Evolutionary conservation across 2,113 vertebrate genomes (phyloP).

Genomic region (Hypanus sabinus): DNA sequence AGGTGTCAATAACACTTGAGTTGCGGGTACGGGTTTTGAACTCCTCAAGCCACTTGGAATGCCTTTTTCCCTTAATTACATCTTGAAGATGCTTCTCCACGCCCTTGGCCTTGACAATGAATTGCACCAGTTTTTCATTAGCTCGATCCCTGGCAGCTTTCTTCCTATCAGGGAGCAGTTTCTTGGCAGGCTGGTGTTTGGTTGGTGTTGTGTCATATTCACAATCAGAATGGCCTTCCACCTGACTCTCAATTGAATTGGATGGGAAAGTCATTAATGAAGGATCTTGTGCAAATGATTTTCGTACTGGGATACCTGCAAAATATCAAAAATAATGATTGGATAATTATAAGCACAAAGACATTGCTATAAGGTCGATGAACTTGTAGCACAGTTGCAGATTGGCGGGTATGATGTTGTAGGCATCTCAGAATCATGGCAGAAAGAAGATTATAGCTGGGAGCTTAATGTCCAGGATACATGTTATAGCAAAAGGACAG

Average conservation of each 20-base stretch:
- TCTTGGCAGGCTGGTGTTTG: conserved; percentile 52
- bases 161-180: conserved; percentile 78
- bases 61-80: conserved; percentile 66
- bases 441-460: too few relatives aligned
- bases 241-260: conserved; percentile 40
- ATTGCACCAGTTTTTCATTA: conserved; percentile 78
- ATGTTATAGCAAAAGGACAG: too few relatives aligned
- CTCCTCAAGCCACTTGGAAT: conserved; percentile 72
- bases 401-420: too few relatives aligned
- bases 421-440: too few relatives aligned
- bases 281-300: conserved; percentile 47
- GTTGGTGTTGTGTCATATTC: conserved; percentile 41
- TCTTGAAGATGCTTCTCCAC: conserved; percentile 71
- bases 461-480: too few relatives aligned
- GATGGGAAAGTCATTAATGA: conserved; percentile 57
- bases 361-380: background rate
- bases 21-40: conserved; percentile 56
- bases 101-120: conserved; percentile 72
- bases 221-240: conserved; percentile 33
- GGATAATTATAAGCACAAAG: background rate
- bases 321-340: background rate
- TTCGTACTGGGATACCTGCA: conserved; percentile 76
- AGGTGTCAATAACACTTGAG: conserved; percentile 61
- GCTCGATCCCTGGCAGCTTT: conserved; percentile 75
- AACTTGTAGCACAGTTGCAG: too few relatives aligned